A percentile compares a stretch with the other conserved stretches of the same genome.
These are phyloP conservation scores for Dichetophora obliterata DNA, from an alignment of 2,888 invertebrate genomes.

Conservation along the genomic window DNA sequence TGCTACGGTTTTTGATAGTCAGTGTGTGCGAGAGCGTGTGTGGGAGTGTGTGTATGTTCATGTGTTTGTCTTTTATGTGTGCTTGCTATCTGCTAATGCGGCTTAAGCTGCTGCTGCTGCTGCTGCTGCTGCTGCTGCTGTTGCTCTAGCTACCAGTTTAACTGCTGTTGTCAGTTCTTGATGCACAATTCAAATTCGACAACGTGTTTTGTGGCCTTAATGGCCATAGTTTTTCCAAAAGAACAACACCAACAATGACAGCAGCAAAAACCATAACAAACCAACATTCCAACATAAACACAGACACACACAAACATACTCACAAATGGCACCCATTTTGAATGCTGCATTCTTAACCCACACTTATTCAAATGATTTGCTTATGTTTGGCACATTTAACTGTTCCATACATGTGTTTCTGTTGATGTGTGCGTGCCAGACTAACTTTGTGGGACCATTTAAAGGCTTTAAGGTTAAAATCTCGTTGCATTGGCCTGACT, in stretches of 20 bases:
- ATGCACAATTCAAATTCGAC: conserved; percentile 26
- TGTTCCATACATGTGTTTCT: neutral
- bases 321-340: neutral
- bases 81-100: too few species aligned
- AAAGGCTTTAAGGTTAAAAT: too few species aligned
- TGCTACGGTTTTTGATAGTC: neutral
- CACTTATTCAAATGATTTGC: neutral
- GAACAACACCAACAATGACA: neutral
- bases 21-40: neutral
- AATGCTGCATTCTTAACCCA: too few species aligned
- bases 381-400: neutral
- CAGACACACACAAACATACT: neutral
- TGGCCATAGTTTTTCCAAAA: neutral
- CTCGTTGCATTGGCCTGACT: too few species aligned
- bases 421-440: neutral
- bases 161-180: conserved; percentile 12
- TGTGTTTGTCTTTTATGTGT: neutral
- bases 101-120: too few species aligned
- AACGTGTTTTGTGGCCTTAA: conserved; percentile 29
- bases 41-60: neutral
- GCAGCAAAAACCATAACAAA: neutral
- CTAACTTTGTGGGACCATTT: neutral
- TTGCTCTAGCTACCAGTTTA: neutral
- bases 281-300: neutral
- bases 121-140: neutral